Base-by-base conservation (phyloP, 2,113 vertebrate genomes). In the Corythaixoides concolor region DNA sequence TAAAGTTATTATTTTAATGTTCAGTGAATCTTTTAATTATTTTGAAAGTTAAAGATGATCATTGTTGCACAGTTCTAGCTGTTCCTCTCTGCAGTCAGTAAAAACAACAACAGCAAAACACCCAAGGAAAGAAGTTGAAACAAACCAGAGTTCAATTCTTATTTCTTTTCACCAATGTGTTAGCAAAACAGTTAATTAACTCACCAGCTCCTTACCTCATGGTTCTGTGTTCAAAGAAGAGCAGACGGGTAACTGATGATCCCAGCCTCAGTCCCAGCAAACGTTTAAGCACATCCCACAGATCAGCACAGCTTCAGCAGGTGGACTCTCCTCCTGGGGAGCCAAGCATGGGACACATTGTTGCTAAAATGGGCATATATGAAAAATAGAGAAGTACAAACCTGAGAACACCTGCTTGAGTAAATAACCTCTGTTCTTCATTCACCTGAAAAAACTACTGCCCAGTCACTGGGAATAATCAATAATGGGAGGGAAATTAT, bases 351-450 rank as follows among this genome's bases (percentile, higher is more conserved):
- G 81, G 80, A 95, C 85, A 77, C 50, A 43, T 6, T 35, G 19
- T 5, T 92, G 94, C 83, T 63, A 56, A 83, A 91, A 66, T 33
- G 33, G n/a, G n/a, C 18, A 47, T 37, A 33, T 21, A 84, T 27
- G 24, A 59, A 68, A 95, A 90, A 92, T 3, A 96, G 91, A 85
- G 96, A 94, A 95, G 83, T 49, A 84, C 17, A 47, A 45, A 66
- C 35, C 74, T 90, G 88, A 75, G 84, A 50, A 84, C 5, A 43
- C 49, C 15, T 72, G 26, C n/a, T 15, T 2, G 1, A 49, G 26
- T 32, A 75, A 89, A 82, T 90, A 75, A 84, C 41, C 63, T 82
- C 67, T 89, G 64, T 70, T 79, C 82, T 94, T 94, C 45, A 68
- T 77, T 93, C 94, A 66, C 63, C 12, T 64, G 89, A 85, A 50